phyloP scores from a whole-genome alignment of 2,113 vertebrate genomes.

The Tetraodon nigroviridis region DNA sequence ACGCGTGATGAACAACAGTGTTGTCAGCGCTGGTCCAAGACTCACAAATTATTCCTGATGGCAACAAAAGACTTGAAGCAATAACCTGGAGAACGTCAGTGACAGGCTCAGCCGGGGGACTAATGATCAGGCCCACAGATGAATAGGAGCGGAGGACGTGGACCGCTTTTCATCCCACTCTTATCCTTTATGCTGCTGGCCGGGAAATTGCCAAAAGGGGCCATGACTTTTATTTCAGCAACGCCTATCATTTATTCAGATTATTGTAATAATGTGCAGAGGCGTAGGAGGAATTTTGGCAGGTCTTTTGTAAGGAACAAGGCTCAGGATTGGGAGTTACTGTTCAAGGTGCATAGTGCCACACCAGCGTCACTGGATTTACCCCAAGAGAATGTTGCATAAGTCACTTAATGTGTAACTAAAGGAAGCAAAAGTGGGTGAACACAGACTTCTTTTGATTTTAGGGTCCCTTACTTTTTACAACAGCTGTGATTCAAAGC shows the following conservation, averaged over 20 bases:
- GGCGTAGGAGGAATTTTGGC: background rate
- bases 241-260: slow-evolving; percentile 13
- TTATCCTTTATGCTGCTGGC: slow-evolving; percentile 9
- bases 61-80: slow-evolving; percentile 14
- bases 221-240: slow-evolving; percentile 29
- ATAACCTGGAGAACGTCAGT: slow-evolving; percentile 5
- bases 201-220: slow-evolving; percentile 5
- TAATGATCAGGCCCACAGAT: slow-evolving; percentile 39
- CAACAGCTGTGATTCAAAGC: background rate
- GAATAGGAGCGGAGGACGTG: slow-evolving; percentile 24
- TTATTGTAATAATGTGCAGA: slow-evolving; percentile 7
- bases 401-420: slow-evolving; percentile 60
- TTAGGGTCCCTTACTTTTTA: background rate
- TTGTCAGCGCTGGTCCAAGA: slow-evolving; percentile 17
- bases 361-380: slow-evolving; percentile 14
- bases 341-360: slow-evolving; percentile 18
- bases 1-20: background rate
- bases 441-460: background rate
- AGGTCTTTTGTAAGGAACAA: slow-evolving; percentile 3
- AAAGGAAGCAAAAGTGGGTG: background rate
- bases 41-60: slow-evolving; percentile 12
- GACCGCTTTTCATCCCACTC: slow-evolving; percentile 2
- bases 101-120: slow-evolving; percentile 14
- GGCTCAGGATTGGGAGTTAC: slow-evolving; percentile 2
- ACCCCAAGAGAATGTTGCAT: slow-evolving; percentile 18